Base-by-base conservation (phyloP, 2,113 vertebrate genomes). In the Pterophyllum scalare region DNA sequence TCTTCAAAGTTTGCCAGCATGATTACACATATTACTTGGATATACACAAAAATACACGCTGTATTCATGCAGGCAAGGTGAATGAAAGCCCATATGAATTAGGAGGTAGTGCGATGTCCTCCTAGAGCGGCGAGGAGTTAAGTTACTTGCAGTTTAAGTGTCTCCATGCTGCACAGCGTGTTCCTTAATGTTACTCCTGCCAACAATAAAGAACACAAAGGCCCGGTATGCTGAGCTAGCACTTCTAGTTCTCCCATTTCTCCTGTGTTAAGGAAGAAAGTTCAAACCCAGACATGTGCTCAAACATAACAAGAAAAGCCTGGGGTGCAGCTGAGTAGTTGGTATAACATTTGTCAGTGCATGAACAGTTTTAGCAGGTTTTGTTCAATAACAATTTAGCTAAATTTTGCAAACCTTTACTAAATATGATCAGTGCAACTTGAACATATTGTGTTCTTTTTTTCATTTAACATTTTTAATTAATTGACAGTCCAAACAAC, bases 151-250 rank as follows among this genome's bases (percentile, higher is more conserved):
- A 60, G 77, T 89, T 80, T 60, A 64, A 87, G 77, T 80, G 86
- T 91, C 86, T 90, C 89, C 57, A 57, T 84, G 86, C 82, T 75
- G 88, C 80, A 67, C 24, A 62, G 61, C 12, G 54, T 57, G 76
- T 76, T 89, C 81, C 76, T 77, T 88, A 77, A 91, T 83, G 89
- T 81, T 86, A 8, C 83, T 88, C 86, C 84, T 79, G 86, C 86
- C 90, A 88, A 87, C 81, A 79, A 82, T 87, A 82, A 91, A 87
- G 64, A 87, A 82, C 83, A 79, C 74, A 61, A 81, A 57, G 64
- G 83, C 83, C 80, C 11, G 70, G 10, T 58, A 28, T 79, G 93
- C 90, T 92, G 90, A 91, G 75, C 49, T 38, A 59, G 93, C 89
- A 70, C 87, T 91, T 87, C 80, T 81, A 24, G 11, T 90, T 91